Evolutionary conservation across 2,797 vertebrate species (phyloP), one percentile per base, ranked within the genome.

Genomic region (Delichon dasypus): DNA sequence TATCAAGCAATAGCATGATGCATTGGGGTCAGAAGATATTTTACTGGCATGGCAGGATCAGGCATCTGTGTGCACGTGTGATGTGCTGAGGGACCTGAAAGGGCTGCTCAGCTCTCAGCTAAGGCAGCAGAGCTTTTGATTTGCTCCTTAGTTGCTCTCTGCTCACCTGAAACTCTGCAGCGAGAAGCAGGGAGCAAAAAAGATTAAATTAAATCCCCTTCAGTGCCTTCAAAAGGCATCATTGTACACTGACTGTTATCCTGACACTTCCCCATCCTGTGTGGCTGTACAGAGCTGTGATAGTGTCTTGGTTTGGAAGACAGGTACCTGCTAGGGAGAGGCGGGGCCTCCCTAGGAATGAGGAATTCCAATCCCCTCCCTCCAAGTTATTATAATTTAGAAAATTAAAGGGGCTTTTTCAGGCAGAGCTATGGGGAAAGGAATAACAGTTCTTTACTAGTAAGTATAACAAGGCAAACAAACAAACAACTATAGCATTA

Each of bases 21-120:
- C 42, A 10, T 17, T 25, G 25, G 29, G 54, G 48, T 10, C 42
- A 68, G 50, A 75, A 34, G 6, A 47, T 30, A 32, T 76, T 72
- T 44, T 27, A 7, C 7, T 27, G 80, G 27, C 22, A 9, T 10
- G 21, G 84, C 26, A 71, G 44, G 32, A 26, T 34, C 40, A 51
- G 58, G 30, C 1, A 16, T 12, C 32, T 23, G 18, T 3, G 1
- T 62, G 32, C 26, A 4, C 14, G 1, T 20, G 21, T 30, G 64
- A 22, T 45, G 15, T 64, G n/a, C n/a, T n/a, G 54, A 91, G 20
- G 22, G 45, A 61, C 50, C 42, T 47, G 10, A 61, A 44, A 0
- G 4, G 13, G 42, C 30, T 58, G 68, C 42, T 34, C 25, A 62
- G 23, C 23, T 34, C n/a, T 32, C 36, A 34, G 65, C 47, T 26